phyloP scores from a whole-genome alignment of 2,113 vertebrate species.

The Noturus placidus region DNA sequence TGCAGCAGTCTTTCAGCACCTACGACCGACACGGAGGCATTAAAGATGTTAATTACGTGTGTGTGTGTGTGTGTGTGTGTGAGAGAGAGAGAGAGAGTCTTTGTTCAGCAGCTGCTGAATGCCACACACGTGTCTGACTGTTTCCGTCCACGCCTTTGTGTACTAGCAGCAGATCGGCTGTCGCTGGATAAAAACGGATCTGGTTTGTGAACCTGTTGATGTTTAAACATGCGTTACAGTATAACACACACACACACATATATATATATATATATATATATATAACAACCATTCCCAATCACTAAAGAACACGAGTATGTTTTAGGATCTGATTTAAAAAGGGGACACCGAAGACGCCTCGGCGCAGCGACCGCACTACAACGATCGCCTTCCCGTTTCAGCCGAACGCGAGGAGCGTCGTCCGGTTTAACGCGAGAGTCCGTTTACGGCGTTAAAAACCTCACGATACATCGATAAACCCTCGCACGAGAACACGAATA shows the following conservation, averaged over 20 bases:
- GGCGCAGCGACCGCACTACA: too few species aligned
- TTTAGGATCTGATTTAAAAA: neutral
- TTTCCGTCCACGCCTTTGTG: conserved; percentile 15
- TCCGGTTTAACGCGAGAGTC: too few species aligned
- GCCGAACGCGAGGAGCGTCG: neutral
- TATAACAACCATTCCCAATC: too few species aligned
- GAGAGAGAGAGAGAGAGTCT: conserved; percentile 1
- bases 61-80: neutral
- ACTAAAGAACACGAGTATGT: neutral
- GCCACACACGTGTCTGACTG: conserved; percentile 1
- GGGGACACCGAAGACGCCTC: neutral
- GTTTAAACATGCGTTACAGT: neutral
- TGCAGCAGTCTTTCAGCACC: conserved; percentile 37
- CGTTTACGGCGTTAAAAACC: too few species aligned
- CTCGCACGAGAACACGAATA: too few species aligned
- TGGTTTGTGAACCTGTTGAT: neutral
- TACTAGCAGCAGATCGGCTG: neutral
- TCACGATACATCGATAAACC: too few species aligned
- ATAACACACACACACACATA: neutral
- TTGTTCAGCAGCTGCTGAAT: conserved; percentile 34
- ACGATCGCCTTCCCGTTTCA: neutral
- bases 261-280: too few species aligned
- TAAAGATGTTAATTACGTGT: conserved; percentile 45
- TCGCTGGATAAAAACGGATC: neutral
- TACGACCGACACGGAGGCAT: conserved; percentile 19